Percentiles rank a stretch among this genome's conserved stretches.
Evolutionary conservation across 2,113 vertebrate genomes (phyloP).

Genomic region (Gobiocypris rarus): DNA sequence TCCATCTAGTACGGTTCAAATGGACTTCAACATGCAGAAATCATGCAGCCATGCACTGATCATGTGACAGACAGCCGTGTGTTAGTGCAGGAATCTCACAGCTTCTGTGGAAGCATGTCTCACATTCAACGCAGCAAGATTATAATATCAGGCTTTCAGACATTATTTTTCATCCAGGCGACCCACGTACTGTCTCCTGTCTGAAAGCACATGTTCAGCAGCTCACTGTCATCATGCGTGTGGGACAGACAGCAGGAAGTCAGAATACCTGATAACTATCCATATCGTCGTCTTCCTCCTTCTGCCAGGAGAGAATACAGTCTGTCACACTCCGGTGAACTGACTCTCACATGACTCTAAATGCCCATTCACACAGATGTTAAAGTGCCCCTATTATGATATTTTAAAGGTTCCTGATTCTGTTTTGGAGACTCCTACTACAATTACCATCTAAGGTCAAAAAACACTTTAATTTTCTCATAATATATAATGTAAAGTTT

Average conservation of each 20-base stretch:
- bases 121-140: background rate
- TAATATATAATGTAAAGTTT: too few relatives aligned
- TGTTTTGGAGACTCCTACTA: too few relatives aligned
- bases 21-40: constrained; percentile 78
- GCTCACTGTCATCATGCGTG: constrained; percentile 77
- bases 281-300: constrained; percentile 94
- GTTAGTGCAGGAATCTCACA: constrained; percentile 63
- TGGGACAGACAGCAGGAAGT: constrained; percentile 74
- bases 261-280: constrained; percentile 99
- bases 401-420: too few relatives aligned
- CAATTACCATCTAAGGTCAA: too few relatives aligned
- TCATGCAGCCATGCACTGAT: constrained; percentile 87
- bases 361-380: too few relatives aligned
- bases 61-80: constrained; percentile 62
- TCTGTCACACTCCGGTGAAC: constrained; percentile 63
- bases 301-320: constrained; percentile 93
- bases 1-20: constrained; percentile 25
- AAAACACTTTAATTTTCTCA: too few relatives aligned
- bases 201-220: constrained; percentile 69
- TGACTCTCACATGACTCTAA: constrained; percentile 11
- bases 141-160: background rate
- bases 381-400: too few relatives aligned
- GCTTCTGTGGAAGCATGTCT: background rate
- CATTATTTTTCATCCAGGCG: background rate
- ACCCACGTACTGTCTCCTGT: constrained; percentile 48